phyloP scores from a whole-genome alignment of 2,888 invertebrate genomes.

The Papilio demoleus region DNA sequence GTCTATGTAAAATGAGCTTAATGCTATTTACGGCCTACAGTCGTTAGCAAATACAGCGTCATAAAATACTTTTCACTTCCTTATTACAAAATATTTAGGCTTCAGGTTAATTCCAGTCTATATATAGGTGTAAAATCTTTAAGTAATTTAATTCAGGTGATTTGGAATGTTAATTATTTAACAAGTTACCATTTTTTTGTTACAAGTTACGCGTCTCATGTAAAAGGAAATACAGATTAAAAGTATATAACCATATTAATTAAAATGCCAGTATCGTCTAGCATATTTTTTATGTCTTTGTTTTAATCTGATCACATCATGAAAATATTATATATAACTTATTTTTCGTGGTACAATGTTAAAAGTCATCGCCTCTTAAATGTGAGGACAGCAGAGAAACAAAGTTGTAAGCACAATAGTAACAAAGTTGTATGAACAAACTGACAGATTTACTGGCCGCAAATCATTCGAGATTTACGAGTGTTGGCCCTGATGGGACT shows the following conservation, averaged over 20 bases:
- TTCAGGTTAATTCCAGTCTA: background rate
- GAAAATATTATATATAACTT: too few species aligned
- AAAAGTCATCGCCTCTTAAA: background rate
- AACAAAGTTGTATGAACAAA: slow-evolving; percentile 8
- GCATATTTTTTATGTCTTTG: background rate
- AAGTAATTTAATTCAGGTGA: background rate
- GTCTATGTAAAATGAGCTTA: too few species aligned
- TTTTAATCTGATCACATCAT: too few species aligned
- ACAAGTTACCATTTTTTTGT: background rate
- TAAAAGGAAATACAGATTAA: background rate
- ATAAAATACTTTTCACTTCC: slow-evolving; percentile 3
- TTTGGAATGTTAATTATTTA: slow-evolving; percentile 9
- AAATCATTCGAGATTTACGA: slow-evolving; percentile 33
- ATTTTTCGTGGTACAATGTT: background rate
- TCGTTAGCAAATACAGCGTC: background rate
- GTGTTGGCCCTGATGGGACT: background rate
- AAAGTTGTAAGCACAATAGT: background rate
- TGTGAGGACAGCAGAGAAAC: background rate
- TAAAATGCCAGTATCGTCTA: background rate
- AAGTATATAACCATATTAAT: background rate
- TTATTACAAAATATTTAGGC: slow-evolving; percentile 4
- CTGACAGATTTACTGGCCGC: slow-evolving; percentile 24
- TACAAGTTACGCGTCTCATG: background rate
- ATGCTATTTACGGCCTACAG: background rate
- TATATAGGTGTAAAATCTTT: background rate